Conservation (phyloP, 2,888 invertebrate genomes). For the Hofmannophila pseudospretella region DNA sequence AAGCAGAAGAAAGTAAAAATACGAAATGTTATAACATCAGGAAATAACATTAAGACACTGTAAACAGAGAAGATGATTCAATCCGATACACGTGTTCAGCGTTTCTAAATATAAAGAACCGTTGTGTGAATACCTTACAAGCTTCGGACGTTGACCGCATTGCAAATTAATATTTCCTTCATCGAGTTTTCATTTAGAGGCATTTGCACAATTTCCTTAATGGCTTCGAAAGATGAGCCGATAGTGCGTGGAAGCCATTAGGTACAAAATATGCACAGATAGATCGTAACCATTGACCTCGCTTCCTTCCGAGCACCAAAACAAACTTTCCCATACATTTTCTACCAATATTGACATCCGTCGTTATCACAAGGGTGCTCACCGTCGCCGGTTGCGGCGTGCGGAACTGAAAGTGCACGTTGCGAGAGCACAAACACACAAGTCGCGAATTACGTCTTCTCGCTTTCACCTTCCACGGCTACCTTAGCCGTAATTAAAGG, state of each 20-base stretch:
- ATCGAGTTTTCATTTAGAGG: constrained; percentile 31
- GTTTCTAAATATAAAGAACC: constrained; percentile 66
- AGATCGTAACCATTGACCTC: constrained; percentile 4
- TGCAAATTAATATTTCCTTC: constrained; percentile 47
- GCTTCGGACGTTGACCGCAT: constrained; percentile 50
- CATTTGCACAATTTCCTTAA: constrained; percentile 35
- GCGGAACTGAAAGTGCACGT: constrained; percentile 38
- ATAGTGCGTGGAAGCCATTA: constrained; percentile 3
- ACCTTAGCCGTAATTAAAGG: constrained; percentile 36
- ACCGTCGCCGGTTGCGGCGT: constrained; percentile 9
- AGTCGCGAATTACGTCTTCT: constrained; percentile 37
- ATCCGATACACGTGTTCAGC: constrained; percentile 53
- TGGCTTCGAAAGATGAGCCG: constrained; percentile 8
- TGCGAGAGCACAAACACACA: constrained; percentile 28
- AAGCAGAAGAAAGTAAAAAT: constrained; percentile 37
- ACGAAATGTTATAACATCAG: constrained; percentile 37
- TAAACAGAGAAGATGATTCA: constrained; percentile 57
- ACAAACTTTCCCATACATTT: constrained; percentile 38
- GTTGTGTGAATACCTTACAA: constrained; percentile 57
- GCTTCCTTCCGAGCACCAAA: constrained; percentile 11
- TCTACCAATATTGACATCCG: constrained; percentile 47
- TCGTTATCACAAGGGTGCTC: constrained; percentile 32
- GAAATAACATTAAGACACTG: constrained; percentile 41
- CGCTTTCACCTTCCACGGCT: constrained; percentile 49
- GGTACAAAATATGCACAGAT: constrained; percentile 8